Percentiles rank a stretch among this genome's conserved stretches.
These are phyloP conservation scores for Drosophila colorata DNA, from an alignment of 2,888 invertebrate genomes.

Conservation along the genomic window DNA sequence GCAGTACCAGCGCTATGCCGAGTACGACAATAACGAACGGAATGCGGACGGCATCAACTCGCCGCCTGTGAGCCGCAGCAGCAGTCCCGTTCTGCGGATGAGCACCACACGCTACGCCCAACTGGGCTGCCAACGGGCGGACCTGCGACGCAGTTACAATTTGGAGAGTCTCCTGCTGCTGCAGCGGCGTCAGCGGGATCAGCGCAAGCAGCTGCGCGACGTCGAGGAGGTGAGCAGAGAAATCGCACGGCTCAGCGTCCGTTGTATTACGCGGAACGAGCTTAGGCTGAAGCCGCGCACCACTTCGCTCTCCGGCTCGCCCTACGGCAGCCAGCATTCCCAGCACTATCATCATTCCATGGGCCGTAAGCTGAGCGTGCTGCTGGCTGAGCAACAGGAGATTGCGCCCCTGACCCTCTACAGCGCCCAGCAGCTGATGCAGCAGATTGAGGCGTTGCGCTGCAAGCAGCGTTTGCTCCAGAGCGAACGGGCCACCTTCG, in stretches of 20 bases:
- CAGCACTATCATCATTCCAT: conserved; percentile 79
- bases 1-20: conserved; percentile 72
- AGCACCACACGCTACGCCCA: conserved; percentile 82
- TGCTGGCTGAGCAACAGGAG: conserved; percentile 80
- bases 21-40: conserved; percentile 50
- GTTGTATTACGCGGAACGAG: conserved; percentile 77
- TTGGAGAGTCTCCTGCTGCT: conserved; percentile 89
- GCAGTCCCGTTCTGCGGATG: conserved; percentile 77
- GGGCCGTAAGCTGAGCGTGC: conserved; percentile 82
- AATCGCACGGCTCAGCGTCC: conserved; percentile 86
- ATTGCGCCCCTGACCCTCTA: conserved; percentile 81
- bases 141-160: conserved; percentile 90
- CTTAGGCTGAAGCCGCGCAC: conserved; percentile 71
- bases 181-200: conserved; percentile 90
- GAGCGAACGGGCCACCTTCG: conserved; percentile 62
- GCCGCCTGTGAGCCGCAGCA: conserved; percentile 79
- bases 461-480: conserved; percentile 70
- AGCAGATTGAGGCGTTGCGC: conserved; percentile 72
- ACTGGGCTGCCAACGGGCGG: conserved; percentile 86
- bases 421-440: conserved; percentile 81
- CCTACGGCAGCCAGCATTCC: conserved; percentile 46
- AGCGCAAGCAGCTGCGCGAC: conserved; percentile 89
- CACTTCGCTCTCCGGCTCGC: conserved; percentile 62
- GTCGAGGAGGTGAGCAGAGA: conserved; percentile 86
- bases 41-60: conserved; percentile 75